These are phyloP conservation scores for Heliconius hortense DNA, from an alignment of 2,888 invertebrate genomes.

Conservation along the genomic window DNA sequence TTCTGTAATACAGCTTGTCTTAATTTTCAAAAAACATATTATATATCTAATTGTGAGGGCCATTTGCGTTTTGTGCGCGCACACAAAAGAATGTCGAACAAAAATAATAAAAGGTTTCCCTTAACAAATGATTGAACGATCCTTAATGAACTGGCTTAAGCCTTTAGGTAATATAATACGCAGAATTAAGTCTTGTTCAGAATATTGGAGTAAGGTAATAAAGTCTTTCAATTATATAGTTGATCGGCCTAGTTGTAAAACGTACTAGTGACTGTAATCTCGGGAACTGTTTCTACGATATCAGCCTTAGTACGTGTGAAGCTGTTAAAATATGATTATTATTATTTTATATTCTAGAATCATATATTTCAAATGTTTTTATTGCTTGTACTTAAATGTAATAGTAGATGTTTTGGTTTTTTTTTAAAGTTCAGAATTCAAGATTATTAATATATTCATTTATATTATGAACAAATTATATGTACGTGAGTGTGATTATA, in stretches of 20 bases:
- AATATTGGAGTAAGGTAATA: slow-evolving; percentile 49
- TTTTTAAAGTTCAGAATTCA: neutral
- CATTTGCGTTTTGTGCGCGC: slow-evolving; percentile 34
- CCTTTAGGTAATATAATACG: slow-evolving; percentile 65
- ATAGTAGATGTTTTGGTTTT: neutral
- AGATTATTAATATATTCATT: neutral
- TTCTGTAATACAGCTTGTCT: slow-evolving; percentile 13
- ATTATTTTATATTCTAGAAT: neutral
- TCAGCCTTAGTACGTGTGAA: slow-evolving; percentile 4
- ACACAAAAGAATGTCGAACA: slow-evolving; percentile 44
- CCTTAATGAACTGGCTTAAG: slow-evolving; percentile 68
- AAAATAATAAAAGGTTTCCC: slow-evolving; percentile 49
- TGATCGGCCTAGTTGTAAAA: slow-evolving; percentile 48
- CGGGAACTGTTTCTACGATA: slow-evolving; percentile 23
- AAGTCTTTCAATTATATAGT: slow-evolving; percentile 51
- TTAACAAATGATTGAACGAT: slow-evolving; percentile 70
- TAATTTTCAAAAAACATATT: slow-evolving; percentile 27
- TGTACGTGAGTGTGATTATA: slow-evolving; percentile 28
- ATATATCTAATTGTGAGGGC: slow-evolving; percentile 36
- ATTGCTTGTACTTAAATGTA: neutral
- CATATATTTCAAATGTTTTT: neutral
- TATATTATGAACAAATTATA: neutral
- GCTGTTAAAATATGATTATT: slow-evolving; percentile 17
- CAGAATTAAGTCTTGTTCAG: slow-evolving; percentile 57
- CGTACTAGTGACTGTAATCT: slow-evolving; percentile 40